phyloP scores from a whole-genome alignment of 2,113 vertebrate genomes.

The Todiramphus saurophagus region DNA sequence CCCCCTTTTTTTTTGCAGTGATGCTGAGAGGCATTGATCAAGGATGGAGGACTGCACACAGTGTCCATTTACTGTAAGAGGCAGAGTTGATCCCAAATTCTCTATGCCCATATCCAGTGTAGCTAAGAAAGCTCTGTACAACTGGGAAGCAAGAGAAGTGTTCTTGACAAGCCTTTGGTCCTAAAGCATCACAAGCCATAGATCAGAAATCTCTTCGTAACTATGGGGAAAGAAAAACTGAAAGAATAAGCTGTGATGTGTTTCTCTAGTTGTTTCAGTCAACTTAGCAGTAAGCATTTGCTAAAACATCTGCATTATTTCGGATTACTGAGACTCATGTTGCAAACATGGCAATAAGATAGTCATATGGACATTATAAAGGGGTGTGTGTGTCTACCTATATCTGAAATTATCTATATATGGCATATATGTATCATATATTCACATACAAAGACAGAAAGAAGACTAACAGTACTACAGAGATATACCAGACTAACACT shows the following conservation, averaged over 20 bases:
- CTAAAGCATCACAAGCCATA: not conserved
- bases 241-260: not conserved
- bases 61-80: not conserved
- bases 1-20: not conserved
- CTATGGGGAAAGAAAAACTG: not conserved
- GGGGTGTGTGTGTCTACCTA: no score
- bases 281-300: not conserved
- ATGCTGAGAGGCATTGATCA: not conserved
- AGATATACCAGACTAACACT: not conserved
- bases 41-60: not conserved
- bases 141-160: not conserved
- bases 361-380: not conserved
- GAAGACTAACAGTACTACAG: not conserved
- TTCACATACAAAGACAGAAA: not conserved
- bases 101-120: not conserved
- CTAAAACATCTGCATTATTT: not conserved
- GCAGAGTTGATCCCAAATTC: rapidly evolving
- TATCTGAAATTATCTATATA: not conserved
- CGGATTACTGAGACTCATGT: not conserved
- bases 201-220: not conserved
- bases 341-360: not conserved
- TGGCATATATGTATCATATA: not conserved
- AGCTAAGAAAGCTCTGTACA: not conserved
- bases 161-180: not conserved
- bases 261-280: not conserved